Evolutionary conservation across 2,113 vertebrate genomes (phyloP).

Genomic region (Rhabdomys dilectus): DNA sequence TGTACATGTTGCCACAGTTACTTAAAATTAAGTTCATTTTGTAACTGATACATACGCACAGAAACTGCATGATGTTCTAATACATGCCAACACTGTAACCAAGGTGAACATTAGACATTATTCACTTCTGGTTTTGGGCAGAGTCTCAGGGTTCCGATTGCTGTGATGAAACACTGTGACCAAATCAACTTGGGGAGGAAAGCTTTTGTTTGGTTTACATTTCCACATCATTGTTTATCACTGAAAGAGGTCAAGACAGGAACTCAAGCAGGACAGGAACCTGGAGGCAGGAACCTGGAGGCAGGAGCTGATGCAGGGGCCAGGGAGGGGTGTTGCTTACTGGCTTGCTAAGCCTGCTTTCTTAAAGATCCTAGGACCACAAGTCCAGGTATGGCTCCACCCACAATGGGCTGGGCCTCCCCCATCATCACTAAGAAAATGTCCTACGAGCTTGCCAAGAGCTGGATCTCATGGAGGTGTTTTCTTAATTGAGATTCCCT

Average conservation of each 20-base stretch:
- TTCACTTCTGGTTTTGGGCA: background rate
- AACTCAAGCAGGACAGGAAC: background rate
- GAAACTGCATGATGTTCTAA: background rate
- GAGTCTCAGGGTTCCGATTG: background rate
- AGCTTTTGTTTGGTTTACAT: background rate
- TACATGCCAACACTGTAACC: background rate
- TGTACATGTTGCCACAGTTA: background rate
- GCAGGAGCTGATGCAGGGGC: background rate
- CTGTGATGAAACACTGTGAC: background rate
- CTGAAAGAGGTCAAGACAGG: background rate
- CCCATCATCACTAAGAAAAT: background rate
- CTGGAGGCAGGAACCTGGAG: background rate
- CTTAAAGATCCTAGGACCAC: background rate
- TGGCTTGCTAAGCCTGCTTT: background rate
- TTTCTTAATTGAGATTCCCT: background rate
- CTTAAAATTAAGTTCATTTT: background rate
- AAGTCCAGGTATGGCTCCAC: background rate
- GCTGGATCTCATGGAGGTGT: background rate
- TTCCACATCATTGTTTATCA: background rate
- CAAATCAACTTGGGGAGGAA: background rate
- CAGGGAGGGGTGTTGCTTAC: background rate
- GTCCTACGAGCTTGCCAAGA: background rate
- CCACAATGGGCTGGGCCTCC: background rate
- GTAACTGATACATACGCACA: background rate
- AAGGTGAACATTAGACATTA: background rate